Conservation (phyloP, 2,888 invertebrate species). For the Lasius fuliginosus region DNA sequence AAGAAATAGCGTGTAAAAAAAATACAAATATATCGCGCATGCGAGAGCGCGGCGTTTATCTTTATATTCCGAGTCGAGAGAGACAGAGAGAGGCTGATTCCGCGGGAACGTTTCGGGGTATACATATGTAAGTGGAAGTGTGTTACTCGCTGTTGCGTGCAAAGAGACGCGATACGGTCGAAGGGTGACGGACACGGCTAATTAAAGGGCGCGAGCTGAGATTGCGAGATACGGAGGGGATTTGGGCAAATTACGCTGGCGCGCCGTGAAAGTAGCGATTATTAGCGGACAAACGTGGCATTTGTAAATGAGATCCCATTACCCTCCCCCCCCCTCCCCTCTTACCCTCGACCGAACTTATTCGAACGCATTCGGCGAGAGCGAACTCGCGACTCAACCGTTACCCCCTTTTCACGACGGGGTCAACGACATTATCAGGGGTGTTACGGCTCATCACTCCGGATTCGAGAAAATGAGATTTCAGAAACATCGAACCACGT, state of each 20-base stretch:
- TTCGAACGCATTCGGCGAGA: not conserved
- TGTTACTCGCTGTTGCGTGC: slow-evolving; percentile 35
- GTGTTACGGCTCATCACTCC: slow-evolving; percentile 30
- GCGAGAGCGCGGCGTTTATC: not conserved
- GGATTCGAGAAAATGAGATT: slow-evolving; percentile 42
- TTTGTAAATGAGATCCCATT: slow-evolving; percentile 33
- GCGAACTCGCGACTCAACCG: not conserved
- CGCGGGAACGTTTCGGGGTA: not conserved
- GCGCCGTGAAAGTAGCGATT: slow-evolving; percentile 48
- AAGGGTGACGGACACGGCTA: slow-evolving; percentile 40
- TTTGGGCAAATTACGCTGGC: slow-evolving; percentile 64
- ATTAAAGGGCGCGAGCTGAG: slow-evolving; percentile 25
- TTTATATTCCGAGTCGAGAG: slow-evolving; percentile 11
- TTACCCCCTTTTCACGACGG: slow-evolving; percentile 9
- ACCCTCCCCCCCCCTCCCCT: too few species aligned
- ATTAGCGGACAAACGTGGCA: slow-evolving; percentile 59
- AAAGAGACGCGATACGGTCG: not conserved
- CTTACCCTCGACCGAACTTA: not conserved
- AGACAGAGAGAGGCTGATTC: not conserved
- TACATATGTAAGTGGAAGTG: not conserved
- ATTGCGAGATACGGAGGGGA: slow-evolving; percentile 57
- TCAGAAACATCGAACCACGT: slow-evolving; percentile 32
- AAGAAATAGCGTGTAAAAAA: not conserved
- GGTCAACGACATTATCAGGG: slow-evolving; percentile 34
- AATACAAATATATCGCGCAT: not conserved